Evolutionary conservation across 2,113 vertebrate genomes (phyloP).

Genomic region (Pomatostomus ruficeps): DNA sequence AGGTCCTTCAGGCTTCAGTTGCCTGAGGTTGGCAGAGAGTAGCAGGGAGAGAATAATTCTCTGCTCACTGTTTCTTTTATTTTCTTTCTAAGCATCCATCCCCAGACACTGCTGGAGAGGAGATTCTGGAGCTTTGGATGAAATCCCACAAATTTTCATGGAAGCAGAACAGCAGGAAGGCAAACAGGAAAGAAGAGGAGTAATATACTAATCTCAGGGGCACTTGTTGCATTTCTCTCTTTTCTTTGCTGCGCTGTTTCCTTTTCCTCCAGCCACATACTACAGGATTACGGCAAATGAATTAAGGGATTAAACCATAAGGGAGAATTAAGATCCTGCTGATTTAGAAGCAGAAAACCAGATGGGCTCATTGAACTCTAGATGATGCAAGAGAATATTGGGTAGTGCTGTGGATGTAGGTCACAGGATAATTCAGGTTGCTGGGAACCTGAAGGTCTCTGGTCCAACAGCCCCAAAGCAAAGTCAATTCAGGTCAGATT

Average conservation of each 20-base stretch:
- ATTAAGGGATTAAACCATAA: constrained; percentile 37
- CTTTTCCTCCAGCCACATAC: constrained; percentile 9
- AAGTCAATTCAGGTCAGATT: not conserved
- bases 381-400: not conserved
- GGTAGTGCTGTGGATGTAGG: not conserved
- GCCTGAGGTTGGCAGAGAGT: not conserved
- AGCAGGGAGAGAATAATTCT: not conserved
- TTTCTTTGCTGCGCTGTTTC: not conserved
- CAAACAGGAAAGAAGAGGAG: constrained; percentile 62
- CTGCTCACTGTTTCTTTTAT: not conserved
- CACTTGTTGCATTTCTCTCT: constrained; percentile 25
- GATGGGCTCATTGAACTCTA: not conserved
- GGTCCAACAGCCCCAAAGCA: not conserved
- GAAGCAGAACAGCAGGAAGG: constrained; percentile 47
- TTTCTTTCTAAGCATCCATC: not conserved
- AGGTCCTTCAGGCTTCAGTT: not conserved
- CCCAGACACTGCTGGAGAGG: not conserved
- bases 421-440: not conserved
- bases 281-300: constrained; percentile 33
- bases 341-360: constrained; percentile 12
- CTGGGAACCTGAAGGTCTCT: not conserved
- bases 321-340: not conserved
- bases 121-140: constrained; percentile 18
- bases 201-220: constrained; percentile 42
- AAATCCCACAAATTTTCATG: constrained; percentile 33